These are phyloP conservation scores for Falcunculus frontatus DNA, from an alignment of 2,113 vertebrate genomes.

Conservation along the genomic window DNA sequence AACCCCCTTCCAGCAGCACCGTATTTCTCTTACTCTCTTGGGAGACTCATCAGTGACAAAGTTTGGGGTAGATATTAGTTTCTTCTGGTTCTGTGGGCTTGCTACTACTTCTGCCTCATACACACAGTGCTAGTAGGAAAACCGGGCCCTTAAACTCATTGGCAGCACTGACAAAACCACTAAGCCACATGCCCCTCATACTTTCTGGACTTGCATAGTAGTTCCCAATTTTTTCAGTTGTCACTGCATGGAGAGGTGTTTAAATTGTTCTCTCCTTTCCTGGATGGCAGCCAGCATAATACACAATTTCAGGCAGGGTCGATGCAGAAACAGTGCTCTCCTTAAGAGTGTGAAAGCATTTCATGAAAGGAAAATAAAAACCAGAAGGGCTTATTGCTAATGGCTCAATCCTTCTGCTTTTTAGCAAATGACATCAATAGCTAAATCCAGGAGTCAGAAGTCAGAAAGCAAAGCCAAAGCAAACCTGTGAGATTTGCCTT, in stretches of 20 bases:
- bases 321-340: not conserved
- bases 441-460: not conserved
- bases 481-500: not conserved
- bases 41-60: not conserved
- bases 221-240: not conserved
- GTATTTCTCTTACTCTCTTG: not conserved
- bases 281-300: not conserved
- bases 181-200: not conserved
- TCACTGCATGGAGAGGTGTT: not conserved
- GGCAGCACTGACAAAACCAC: not conserved
- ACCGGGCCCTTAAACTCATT: fast-evolving
- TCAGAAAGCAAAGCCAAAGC: not conserved
- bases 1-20: not conserved
- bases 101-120: not conserved
- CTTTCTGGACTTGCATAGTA: not conserved
- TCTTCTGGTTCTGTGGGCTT: not conserved
- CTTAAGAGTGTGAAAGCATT: not conserved
- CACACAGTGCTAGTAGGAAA: not conserved
- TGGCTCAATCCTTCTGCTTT: not conserved
- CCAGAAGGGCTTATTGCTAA: not conserved
- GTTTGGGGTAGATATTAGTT: not conserved
- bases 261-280: not conserved
- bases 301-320: not conserved
- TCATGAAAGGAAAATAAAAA: not conserved
- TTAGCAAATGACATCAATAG: not conserved